These are phyloP conservation scores for Philopotamus ludificatus DNA, from an alignment of 1,140 invertebrate genomes.

Conservation along the genomic window DNA sequence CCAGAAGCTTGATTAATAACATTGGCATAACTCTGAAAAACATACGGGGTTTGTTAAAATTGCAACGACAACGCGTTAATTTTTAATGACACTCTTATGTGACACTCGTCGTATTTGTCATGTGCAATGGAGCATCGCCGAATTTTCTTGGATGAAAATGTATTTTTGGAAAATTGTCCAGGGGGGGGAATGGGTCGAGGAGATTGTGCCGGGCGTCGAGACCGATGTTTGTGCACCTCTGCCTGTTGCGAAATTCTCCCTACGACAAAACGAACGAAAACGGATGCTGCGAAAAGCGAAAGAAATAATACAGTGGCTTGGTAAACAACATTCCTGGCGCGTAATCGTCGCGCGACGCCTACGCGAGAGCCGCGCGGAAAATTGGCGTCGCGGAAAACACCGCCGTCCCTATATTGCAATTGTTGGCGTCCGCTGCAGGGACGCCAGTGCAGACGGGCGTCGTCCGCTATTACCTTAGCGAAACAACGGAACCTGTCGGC, in stretches of 20 bases:
- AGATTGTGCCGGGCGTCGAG: not conserved
- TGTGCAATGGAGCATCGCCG: too few species aligned
- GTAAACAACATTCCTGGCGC: conserved; percentile 30
- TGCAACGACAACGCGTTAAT: too few species aligned
- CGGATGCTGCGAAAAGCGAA: not conserved
- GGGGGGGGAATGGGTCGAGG: not conserved
- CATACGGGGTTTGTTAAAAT: too few species aligned
- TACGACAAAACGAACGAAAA: not conserved
- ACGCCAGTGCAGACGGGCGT: too few species aligned
- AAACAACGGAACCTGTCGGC: too few species aligned
- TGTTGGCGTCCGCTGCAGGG: not conserved
- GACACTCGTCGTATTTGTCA: too few species aligned
- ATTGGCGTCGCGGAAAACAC: conserved; percentile 10
- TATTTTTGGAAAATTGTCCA: not conserved
- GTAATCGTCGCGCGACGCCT: conserved; percentile 13
- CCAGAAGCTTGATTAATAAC: conserved; percentile 23
- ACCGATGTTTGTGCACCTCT: conserved; percentile 6
- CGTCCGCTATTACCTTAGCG: too few species aligned
- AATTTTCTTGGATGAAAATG: not conserved
- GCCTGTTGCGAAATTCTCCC: conserved; percentile 10
- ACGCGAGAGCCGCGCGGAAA: conserved; percentile 8
- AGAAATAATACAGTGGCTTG: conserved; percentile 14
- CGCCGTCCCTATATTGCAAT: not conserved
- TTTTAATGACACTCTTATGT: too few species aligned
- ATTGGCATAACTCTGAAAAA: too few species aligned